Evolutionary conservation across 92 coral and sea anemone genomes (phyloP), one percentile per base, ranked within the genome.

Genomic region (Porites lobata): DNA sequence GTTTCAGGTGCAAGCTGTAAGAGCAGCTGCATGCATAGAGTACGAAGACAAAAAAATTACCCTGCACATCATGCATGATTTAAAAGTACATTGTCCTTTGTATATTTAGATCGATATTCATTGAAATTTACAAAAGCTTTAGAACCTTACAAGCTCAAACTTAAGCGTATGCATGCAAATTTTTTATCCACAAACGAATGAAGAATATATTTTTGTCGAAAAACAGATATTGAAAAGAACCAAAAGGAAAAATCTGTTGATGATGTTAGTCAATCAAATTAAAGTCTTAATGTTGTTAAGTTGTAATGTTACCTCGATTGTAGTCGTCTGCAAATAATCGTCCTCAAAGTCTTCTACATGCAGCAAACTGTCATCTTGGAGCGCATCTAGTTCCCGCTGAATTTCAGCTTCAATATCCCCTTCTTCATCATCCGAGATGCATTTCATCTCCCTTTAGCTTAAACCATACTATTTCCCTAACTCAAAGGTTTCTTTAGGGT

Each of bases 321-420:
- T 50, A 26, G 29, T 76, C 2, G 11, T 7, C 12, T 56, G 38
- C 21, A 43, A 15, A 15, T 22, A 80, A 11, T 85, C 87, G 26
- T 88, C 82, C 52, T 89, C 94, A 53, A 89, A 50, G 69, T 95
- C 95, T 58, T 94, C 93, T 38, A 38, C 47, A 18, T 85, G 56
- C 21, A 91, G 92, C 84, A 91, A 81, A 77, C 79, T 78, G 77
- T 82, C 96, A 83, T 94, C 91, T 61, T 85, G 91, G 66, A 96
- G 92, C 15, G 94, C 98, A 65, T 94, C 99, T 8, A 95, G 87
- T 67, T 98, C 96, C n/a, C 96, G 90, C 93, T 92, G 95, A 82
- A 98, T 98, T 79, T 96, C 98, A n/a, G 95, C 98, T 76, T 95
- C 99, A 18, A 98, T 94, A 63, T 98, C 99, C 0, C 88, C 92